These are phyloP conservation scores for Thunnus thynnus DNA, from an alignment of 2,113 vertebrate species.

Conservation along the genomic window DNA sequence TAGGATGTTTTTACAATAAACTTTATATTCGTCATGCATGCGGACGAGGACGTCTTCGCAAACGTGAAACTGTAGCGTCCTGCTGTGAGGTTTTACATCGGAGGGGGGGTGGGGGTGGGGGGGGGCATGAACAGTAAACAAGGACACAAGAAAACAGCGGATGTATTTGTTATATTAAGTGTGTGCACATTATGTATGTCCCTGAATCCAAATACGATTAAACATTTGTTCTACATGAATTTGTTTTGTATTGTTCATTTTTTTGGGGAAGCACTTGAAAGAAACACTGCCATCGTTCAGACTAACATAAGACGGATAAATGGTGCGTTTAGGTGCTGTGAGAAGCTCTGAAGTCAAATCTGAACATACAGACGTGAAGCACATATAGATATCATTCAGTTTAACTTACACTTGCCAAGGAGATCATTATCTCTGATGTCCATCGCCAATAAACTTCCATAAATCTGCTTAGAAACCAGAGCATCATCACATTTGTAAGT, in stretches of 20 bases:
- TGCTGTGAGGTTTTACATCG: conserved; percentile 3
- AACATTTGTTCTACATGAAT: no score
- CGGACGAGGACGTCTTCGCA: not conserved
- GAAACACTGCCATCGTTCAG: not conserved
- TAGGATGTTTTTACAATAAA: conserved; percentile 60
- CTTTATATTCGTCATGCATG: conserved; percentile 42
- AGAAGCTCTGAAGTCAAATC: no score
- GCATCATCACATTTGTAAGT: not conserved
- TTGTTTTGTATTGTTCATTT: not conserved
- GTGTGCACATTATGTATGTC: no score
- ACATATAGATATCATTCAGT: no score
- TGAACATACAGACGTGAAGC: no score
- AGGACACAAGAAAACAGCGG: not conserved
- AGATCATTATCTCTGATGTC: no score
- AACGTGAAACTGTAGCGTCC: not conserved
- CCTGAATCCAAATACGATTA: no score
- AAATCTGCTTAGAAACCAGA: conserved; percentile 5
- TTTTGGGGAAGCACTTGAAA: not conserved
- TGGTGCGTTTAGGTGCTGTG: conserved; percentile 6
- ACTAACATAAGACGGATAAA: not conserved
- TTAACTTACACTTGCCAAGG: no score
- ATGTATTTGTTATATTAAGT: no score
- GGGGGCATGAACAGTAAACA: not conserved
- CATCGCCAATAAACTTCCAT: no score
- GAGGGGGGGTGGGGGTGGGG: not conserved